Evolutionary conservation across 1,140 invertebrate genomes (phyloP).

Genomic region (Druon quercuslanigerum): DNA sequence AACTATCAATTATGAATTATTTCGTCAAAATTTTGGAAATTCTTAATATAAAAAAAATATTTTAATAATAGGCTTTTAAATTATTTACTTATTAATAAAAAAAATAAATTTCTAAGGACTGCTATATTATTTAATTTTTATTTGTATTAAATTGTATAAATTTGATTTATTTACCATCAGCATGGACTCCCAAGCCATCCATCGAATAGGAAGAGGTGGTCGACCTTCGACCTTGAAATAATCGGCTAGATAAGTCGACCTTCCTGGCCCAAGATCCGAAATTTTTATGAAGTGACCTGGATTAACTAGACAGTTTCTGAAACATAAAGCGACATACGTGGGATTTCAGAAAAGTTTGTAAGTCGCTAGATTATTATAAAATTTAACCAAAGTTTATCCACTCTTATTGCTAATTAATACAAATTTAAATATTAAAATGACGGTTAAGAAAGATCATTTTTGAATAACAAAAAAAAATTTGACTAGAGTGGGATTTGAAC

Average conservation of each 20-base stretch:
- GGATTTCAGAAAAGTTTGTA: conserved; percentile 28
- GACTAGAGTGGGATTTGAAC: no score
- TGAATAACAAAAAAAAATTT: no score
- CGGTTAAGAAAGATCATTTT: no score
- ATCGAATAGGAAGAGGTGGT: conserved; percentile 80
- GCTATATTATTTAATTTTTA: background rate
- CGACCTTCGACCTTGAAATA: conserved; percentile 82
- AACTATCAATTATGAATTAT: no score
- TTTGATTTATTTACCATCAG: conserved; percentile 77
- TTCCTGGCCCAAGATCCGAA: conserved; percentile 84
- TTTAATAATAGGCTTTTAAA: no score
- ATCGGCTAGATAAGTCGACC: conserved; percentile 82
- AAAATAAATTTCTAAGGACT: background rate
- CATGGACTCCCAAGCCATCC: conserved; percentile 85
- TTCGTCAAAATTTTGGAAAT: no score
- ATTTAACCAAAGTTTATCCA: no score
- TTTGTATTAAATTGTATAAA: conserved; percentile 39
- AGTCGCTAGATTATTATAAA: no score
- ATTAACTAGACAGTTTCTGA: conserved; percentile 90
- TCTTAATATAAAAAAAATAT: no score
- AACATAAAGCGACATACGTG: conserved; percentile 53
- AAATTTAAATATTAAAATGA: no score
- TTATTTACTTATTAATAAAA: no score
- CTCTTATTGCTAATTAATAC: no score
- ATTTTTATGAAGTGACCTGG: conserved; percentile 87